Evolutionary conservation across 2,888 invertebrate species (phyloP).

Genomic region (Eupithecia pulchellata): DNA sequence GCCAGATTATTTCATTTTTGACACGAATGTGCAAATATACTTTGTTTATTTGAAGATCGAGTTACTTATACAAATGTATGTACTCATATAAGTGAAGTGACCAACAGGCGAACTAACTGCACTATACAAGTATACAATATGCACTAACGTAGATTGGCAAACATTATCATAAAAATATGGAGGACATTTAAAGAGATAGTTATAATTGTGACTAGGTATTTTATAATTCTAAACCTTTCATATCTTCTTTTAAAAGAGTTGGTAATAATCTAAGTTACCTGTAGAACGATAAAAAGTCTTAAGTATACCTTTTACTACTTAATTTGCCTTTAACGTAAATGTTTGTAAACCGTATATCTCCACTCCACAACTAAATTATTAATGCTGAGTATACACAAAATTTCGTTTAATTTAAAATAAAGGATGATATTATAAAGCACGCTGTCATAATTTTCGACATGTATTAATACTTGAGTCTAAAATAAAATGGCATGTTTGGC

Average conservation of each 20-base stretch:
- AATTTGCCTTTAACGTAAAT: not conserved
- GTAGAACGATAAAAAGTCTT: not conserved
- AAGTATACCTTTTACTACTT: not conserved
- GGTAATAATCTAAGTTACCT: no score
- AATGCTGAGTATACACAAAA: not conserved
- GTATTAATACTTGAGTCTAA: not conserved
- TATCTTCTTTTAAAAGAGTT: no score
- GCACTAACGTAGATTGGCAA: not conserved
- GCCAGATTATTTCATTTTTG: conserved; percentile 61
- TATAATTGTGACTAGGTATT: no score
- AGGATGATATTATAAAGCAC: not conserved
- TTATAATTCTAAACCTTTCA: no score
- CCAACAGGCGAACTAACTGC: not conserved
- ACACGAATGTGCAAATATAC: conserved; percentile 63
- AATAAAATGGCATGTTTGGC: not conserved
- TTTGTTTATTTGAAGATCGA: conserved; percentile 62
- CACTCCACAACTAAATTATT: not conserved
- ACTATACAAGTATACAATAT: not conserved
- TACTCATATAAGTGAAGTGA: no score
- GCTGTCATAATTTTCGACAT: not conserved
- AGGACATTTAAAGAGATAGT: not conserved
- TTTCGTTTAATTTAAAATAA: not conserved
- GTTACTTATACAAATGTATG: conserved; percentile 32
- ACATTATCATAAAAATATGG: not conserved
- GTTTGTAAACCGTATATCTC: conserved; percentile 1